phyloP scores from a whole-genome alignment of 2,888 invertebrate species.

The Alsophila aescularia region DNA sequence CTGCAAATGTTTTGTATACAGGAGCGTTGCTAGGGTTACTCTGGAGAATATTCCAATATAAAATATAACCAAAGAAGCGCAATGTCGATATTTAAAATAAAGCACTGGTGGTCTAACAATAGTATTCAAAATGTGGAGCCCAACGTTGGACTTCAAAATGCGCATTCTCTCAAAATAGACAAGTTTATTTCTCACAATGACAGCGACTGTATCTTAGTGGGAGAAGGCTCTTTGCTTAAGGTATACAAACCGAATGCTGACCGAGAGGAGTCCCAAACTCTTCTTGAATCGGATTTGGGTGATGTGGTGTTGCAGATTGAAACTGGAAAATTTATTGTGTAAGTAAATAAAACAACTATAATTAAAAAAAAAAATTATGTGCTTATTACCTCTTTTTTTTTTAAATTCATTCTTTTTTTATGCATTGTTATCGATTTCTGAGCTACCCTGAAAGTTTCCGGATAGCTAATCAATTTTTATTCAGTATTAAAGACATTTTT shows the following conservation, averaged over 20 bases:
- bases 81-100: constrained; percentile 97
- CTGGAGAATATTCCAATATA: background rate
- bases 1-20: constrained; percentile 8
- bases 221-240: constrained; percentile 65
- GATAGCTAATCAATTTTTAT: no score
- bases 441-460: no score
- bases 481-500: no score
- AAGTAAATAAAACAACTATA: no score
- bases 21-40: constrained; percentile 20
- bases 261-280: constrained; percentile 85
- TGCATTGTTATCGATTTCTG: no score
- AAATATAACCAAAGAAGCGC: background rate
- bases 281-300: constrained; percentile 90
- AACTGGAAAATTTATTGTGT: constrained; percentile 94
- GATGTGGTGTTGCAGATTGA: constrained; percentile 92
- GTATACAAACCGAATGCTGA: constrained; percentile 66
- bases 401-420: no score
- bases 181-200: constrained; percentile 93
- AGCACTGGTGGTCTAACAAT: constrained; percentile 94
- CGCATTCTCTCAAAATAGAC: constrained; percentile 87
- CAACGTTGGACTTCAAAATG: constrained; percentile 85
- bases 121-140: constrained; percentile 83
- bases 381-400: no score
- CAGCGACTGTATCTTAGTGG: constrained; percentile 89
- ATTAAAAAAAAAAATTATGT: background rate